Evolutionary conservation across 2,797 vertebrate species (phyloP).

Genomic region (Nannoperca australis): DNA sequence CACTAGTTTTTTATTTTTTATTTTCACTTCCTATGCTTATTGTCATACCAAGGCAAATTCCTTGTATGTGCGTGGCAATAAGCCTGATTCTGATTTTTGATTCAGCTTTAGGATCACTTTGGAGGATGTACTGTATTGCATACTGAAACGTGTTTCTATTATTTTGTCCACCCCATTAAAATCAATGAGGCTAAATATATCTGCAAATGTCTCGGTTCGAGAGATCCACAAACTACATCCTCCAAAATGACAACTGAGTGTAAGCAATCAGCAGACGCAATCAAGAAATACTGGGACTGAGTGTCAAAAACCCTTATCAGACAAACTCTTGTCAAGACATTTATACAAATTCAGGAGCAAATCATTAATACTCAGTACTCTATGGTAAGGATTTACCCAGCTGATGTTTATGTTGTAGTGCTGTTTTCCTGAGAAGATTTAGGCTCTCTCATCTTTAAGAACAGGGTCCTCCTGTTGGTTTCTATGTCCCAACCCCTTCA

Average conservation of each 20-base stretch:
- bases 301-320: neutral
- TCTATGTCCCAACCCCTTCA: neutral
- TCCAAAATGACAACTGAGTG: neutral
- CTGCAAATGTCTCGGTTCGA: neutral
- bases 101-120: neutral
- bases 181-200: neutral
- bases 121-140: neutral
- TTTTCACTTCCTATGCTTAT: neutral
- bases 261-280: slow-evolving; percentile 5
- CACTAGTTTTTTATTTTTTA: neutral
- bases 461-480: neutral
- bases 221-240: neutral
- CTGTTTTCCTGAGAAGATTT: neutral
- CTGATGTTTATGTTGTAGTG: neutral
- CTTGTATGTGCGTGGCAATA: neutral
- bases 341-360: slow-evolving; percentile 1
- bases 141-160: slow-evolving; percentile 4
- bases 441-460: neutral
- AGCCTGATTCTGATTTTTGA: neutral
- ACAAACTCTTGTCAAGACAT: slow-evolving; percentile 1
- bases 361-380: neutral
- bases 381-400: neutral
- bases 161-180: slow-evolving; percentile 6
- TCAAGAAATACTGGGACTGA: neutral
- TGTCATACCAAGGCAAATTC: neutral